Evolutionary conservation across 2,797 vertebrate genomes (phyloP).

Genomic region (Carcharodon carcharias): DNA sequence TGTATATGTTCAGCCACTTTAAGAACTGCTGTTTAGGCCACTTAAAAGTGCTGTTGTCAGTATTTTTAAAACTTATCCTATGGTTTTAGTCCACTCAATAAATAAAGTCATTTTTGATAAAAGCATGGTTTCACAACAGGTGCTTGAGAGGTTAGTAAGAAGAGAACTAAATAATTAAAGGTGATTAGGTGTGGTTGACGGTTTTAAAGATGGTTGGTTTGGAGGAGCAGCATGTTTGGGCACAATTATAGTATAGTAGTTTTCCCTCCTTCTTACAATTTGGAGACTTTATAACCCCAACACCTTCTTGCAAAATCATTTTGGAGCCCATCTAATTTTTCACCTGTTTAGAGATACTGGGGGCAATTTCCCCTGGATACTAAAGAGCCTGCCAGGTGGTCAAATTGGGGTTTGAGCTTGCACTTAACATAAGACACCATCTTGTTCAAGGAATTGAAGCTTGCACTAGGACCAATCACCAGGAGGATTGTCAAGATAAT

Average conservation of each 20-base stretch:
- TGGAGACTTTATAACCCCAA: neutral
- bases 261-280: neutral
- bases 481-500: neutral
- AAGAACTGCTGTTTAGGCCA: no score
- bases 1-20: no score
- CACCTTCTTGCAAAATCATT: neutral
- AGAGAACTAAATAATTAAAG: neutral
- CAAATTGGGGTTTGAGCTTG: neutral
- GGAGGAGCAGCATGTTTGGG: neutral
- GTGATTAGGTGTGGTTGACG: neutral
- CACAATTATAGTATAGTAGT: neutral
- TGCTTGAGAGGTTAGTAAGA: neutral
- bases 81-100: no score
- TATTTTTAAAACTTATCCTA: no score
- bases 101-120: no score
- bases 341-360: neutral
- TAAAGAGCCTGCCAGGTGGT: neutral
- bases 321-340: neutral
- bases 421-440: no score
- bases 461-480: no score
- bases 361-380: neutral
- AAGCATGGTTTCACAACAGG: no score
- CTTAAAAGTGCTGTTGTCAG: no score
- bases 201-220: no score
- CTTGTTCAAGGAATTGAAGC: no score